Base-by-base conservation (phyloP, 2,888 invertebrate species). In the Ochropleura leucogaster region DNA sequence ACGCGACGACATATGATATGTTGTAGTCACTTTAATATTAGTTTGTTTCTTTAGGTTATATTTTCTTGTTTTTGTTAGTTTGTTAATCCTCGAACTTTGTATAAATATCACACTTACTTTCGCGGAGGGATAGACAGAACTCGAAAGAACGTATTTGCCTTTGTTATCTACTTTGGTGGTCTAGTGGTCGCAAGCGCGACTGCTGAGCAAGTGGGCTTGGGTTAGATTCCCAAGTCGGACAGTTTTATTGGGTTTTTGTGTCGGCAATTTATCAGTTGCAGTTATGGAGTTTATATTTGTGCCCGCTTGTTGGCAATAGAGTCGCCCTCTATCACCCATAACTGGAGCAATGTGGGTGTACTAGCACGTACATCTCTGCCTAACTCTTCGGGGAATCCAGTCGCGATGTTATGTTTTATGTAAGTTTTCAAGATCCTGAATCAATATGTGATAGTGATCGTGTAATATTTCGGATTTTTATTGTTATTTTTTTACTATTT, bases 1-100 rank as follows among this genome's bases (percentile, higher is more conserved):
- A n/a, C 69, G 72, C 69, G 55, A 12, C 60, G 12, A 47, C 62
- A 30, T 64, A 62, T 49, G 74, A 66, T 79, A 69, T 70, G 72
- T 47, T 57, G 30, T 72, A 64, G 47, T 42, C 2, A 7, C 1
- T 47, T 7, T 65, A 46, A 46, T 67, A 42, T 16, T 74, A 63
- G 9, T 47, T 46, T 65, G 18, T 74, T 59, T 68, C 20, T 66
- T 65, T 71, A 63, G 5, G 30, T 20, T 65, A 30, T 47, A 10
- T 55, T 40, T 42, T 59, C 16, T 51, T 47, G 51, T 78, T 16
- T 42, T 47, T 72, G 10, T 42, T 81, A 51, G 14, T 44, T n/a
- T 12, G 30, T 80, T 40, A 53, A 12, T 71, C 12, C 3, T 53
- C 14, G 4, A 49, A 57, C 18, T 18, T 5, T 47, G 12, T 18